Evolutionary conservation across 2,113 vertebrate species (phyloP).

Genomic region (Notarius quadriscutis): DNA sequence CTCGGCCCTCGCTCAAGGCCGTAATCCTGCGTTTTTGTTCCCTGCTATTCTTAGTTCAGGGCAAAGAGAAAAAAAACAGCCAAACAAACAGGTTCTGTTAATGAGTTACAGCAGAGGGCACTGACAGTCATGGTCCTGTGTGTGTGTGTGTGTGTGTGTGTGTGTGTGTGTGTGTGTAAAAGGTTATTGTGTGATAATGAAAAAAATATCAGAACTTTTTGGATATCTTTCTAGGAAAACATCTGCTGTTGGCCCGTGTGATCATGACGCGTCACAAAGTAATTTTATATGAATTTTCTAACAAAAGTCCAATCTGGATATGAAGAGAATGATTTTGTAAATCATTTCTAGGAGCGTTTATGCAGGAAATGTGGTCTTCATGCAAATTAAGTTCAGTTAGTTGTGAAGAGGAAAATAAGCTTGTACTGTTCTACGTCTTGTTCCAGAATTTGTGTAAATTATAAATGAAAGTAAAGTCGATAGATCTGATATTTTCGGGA

Average conservation of each 20-base stretch:
- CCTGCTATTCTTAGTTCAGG: conserved; percentile 35
- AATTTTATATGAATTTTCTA: background rate
- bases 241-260: background rate
- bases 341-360: background rate
- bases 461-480: background rate
- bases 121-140: background rate
- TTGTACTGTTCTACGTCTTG: background rate
- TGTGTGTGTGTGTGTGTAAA: conserved; percentile 2
- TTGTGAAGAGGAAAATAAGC: background rate
- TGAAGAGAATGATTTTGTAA: background rate
- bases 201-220: background rate
- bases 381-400: background rate
- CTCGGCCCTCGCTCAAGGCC: background rate
- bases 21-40: conserved; percentile 5
- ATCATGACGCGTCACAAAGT: background rate
- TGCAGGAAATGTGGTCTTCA: background rate
- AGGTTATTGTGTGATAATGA: background rate
- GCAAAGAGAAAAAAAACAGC: background rate
- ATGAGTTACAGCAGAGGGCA: conserved; percentile 20
- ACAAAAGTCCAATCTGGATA: background rate
- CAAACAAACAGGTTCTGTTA: conserved; percentile 25
- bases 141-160: background rate
- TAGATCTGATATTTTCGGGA: no score
- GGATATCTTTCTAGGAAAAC: background rate
- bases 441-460: background rate